Base-by-base conservation (phyloP, 1,140 invertebrate species). In the Copidosoma floridanum region DNA sequence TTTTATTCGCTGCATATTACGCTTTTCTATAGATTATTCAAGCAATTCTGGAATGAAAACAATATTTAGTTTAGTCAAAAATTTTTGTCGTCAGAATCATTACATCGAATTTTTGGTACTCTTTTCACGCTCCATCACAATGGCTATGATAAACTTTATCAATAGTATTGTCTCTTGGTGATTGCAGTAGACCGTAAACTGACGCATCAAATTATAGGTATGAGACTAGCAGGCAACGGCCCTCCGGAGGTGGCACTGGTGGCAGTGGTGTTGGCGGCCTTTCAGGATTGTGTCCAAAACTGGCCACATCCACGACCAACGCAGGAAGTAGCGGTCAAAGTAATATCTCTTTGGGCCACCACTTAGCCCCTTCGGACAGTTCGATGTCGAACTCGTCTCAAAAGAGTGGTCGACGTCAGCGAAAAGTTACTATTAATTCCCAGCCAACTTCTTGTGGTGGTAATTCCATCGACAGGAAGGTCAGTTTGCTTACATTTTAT, bases 151-250 rank as follows among this genome's bases (percentile, higher is more conserved):
- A n/a, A n/a, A n/a, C n/a, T n/a, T n/a, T n/a, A n/a, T n/a, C n/a
- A n/a, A n/a, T n/a, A n/a, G n/a, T n/a, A n/a, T n/a, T n/a, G n/a
- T n/a, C n/a, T n/a, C n/a, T n/a, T n/a, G n/a, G n/a, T n/a, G n/a
- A n/a, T n/a, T n/a, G n/a, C n/a, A n/a, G n/a, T n/a, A n/a, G n/a
- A n/a, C n/a, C n/a, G n/a, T n/a, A 41, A 24, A 35, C n/a, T 24
- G 43, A 47, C 41, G 7, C 48, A 16, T 56, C 8, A 27, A 43
- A 69, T 77, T 69, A 3, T 68, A 80, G 78, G 77, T 80, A 80
- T 79, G 78, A 79, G 66, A 78, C 78, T 71, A 79, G 73, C 44
- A 79, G 77, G 67, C 78, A 79, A 63, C 72, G 74, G 65, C 66
- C 76, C 68, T 74, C 77, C 62, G 73, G 76, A 60, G 71, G 75